phyloP scores from a whole-genome alignment of 2,797 vertebrate species.

The Xenops minutus region DNA sequence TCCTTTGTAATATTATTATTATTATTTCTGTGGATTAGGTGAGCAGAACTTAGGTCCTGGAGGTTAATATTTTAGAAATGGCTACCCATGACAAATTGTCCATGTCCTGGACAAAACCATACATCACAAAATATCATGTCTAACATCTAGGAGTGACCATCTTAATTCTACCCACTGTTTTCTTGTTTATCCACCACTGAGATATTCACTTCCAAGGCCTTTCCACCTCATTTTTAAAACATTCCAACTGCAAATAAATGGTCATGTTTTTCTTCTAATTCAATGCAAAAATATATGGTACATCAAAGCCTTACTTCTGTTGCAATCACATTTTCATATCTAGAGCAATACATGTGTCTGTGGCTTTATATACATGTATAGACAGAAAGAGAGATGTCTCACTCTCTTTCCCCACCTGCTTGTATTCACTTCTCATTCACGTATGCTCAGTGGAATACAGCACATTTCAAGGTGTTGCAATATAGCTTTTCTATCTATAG shows the following conservation, averaged over 20 bases:
- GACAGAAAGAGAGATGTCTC: neutral
- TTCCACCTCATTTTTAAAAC: neutral
- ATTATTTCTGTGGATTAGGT: neutral
- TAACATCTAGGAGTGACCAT: neutral
- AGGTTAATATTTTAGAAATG: neutral
- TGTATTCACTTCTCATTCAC: conserved; percentile 18
- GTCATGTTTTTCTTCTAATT: neutral
- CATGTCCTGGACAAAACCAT: neutral
- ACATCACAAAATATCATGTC: neutral
- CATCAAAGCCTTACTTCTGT: neutral
- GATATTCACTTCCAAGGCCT: neutral
- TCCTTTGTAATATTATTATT: neutral
- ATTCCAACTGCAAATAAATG: neutral
- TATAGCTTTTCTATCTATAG: neutral
- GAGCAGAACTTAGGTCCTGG: neutral
- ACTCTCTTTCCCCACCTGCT: neutral
- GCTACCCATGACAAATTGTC: neutral
- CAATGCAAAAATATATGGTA: neutral
- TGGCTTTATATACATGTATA: neutral
- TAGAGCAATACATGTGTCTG: neutral
- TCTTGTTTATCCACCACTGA: neutral
- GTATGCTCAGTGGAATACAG: neutral
- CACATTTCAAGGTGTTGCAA: neutral
- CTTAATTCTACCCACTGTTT: neutral
- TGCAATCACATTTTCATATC: neutral